These are phyloP conservation scores for Corydoras sp. DNA, from an alignment of 2,113 vertebrate genomes.

Conservation along the genomic window DNA sequence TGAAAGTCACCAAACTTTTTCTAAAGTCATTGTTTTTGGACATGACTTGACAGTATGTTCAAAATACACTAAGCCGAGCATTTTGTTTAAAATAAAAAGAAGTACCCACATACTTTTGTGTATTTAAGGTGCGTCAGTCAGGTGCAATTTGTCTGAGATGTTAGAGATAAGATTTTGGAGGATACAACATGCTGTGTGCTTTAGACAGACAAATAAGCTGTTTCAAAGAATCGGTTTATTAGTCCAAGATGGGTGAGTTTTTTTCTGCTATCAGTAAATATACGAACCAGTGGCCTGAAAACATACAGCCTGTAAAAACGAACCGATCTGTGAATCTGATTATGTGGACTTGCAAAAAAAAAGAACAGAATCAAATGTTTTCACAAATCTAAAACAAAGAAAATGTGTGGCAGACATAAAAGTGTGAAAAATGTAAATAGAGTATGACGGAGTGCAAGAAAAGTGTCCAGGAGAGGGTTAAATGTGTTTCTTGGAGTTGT, in stretches of 20 bases:
- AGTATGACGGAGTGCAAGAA: constrained; percentile 30
- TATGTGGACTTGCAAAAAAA: constrained; percentile 28
- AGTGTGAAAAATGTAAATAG: constrained; percentile 21
- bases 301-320: constrained; percentile 1
- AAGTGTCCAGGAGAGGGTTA: constrained; percentile 62
- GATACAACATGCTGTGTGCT: not conserved
- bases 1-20: too few species aligned
- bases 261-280: constrained; percentile 11
- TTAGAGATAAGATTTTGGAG: not conserved
- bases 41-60: too few species aligned
- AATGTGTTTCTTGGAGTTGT: constrained; percentile 67
- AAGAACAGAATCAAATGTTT: not conserved
- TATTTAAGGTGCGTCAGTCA: too few species aligned
- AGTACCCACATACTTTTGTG: too few species aligned
- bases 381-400: not conserved
- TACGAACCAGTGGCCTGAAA: constrained; percentile 9
- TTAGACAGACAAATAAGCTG: not conserved
- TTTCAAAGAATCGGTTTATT: constrained; percentile 4
- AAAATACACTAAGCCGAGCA: too few species aligned
- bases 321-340: constrained; percentile 12
- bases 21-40: too few species aligned
- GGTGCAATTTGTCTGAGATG: too few species aligned
- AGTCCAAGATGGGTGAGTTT: not conserved
- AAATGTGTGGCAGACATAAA: not conserved
- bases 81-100: too few species aligned